These are phyloP conservation scores for Toxotes chatareus DNA, from an alignment of 2,113 vertebrate species.

Conservation along the genomic window DNA sequence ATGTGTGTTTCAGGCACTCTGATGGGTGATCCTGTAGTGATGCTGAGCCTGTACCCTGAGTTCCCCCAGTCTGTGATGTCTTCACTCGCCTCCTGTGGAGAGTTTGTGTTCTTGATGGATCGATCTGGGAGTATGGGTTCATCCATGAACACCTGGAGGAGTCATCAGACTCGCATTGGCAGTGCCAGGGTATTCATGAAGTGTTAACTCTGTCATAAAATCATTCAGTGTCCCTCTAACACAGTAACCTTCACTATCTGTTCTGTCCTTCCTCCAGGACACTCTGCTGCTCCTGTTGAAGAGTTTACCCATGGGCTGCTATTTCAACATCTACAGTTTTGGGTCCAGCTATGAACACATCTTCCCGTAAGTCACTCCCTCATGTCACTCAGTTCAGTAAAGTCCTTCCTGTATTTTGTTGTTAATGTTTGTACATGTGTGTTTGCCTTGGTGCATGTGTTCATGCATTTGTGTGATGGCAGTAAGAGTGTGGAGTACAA, in stretches of 20 bases:
- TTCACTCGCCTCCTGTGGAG: slow-evolving; percentile 71
- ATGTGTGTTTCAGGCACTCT: slow-evolving; percentile 78
- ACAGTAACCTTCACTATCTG: not conserved
- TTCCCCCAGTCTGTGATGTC: slow-evolving; percentile 79
- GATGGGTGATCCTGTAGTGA: slow-evolving; percentile 85
- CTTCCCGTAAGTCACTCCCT: slow-evolving; percentile 76
- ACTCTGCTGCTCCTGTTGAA: slow-evolving; percentile 87
- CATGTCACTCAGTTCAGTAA: no score
- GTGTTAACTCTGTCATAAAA: not conserved
- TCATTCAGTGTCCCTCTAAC: not conserved
- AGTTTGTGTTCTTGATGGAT: slow-evolving; percentile 90
- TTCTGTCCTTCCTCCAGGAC: slow-evolving; percentile 70
- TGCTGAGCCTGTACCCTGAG: slow-evolving; percentile 89
- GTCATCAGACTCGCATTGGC: slow-evolving; percentile 69
- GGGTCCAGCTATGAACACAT: slow-evolving; percentile 82
- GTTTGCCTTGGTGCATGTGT: not conserved
- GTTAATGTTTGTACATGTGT: not conserved
- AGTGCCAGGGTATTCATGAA: slow-evolving; percentile 83
- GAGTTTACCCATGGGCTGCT: slow-evolving; percentile 90
- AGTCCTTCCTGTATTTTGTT: not conserved
- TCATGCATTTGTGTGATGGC: slow-evolving; percentile 4
- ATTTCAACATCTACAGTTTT: slow-evolving; percentile 90
- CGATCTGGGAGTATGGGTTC: slow-evolving; percentile 85
- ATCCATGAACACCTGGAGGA: slow-evolving; percentile 25
- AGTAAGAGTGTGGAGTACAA: slow-evolving; percentile 88